A percentile compares a stretch with the other conserved stretches of the same genome.
These are phyloP conservation scores for Equus przewalskii DNA, from an alignment of 2,113 vertebrate species.

Conservation along the genomic window DNA sequence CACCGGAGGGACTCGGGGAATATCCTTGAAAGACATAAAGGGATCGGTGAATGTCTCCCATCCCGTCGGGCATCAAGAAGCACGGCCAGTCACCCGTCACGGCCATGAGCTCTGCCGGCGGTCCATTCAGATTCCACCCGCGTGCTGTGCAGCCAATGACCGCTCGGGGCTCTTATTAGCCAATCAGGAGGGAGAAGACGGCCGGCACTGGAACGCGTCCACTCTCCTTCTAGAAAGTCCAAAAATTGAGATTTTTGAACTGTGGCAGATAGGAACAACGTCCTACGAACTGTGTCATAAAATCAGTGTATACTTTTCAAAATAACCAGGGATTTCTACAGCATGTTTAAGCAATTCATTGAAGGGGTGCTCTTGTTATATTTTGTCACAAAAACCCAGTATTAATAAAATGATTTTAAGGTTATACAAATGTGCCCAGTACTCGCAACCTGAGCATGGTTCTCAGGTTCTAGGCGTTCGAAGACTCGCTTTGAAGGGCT, in stretches of 20 bases:
- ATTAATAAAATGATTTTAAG: background rate
- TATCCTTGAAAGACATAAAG: conserved; percentile 89
- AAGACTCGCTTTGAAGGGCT: background rate
- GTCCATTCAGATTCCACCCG: too few relatives aligned
- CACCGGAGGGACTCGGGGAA: conserved; percentile 98
- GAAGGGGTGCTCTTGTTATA: background rate
- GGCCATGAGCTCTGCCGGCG: too few relatives aligned
- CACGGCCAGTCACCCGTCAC: too few relatives aligned
- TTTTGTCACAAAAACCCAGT: background rate
- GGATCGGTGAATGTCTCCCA: background rate
- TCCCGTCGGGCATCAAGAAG: background rate
- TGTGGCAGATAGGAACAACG: background rate
- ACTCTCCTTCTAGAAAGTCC: background rate
- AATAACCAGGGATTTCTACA: background rate
- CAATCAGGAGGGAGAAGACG: background rate
- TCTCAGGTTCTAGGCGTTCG: background rate
- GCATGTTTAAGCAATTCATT: background rate
- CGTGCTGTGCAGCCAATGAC: accelerated
- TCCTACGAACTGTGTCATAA: background rate
- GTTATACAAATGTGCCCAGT: background rate
- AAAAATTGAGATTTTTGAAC: background rate
- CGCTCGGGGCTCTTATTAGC: background rate
- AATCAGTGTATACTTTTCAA: background rate
- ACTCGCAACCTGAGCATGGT: background rate
- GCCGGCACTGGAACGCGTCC: background rate